Evolutionary conservation across 2,113 vertebrate genomes (phyloP), one percentile per base, ranked within the genome.

Genomic region (Mobula birostris): DNA sequence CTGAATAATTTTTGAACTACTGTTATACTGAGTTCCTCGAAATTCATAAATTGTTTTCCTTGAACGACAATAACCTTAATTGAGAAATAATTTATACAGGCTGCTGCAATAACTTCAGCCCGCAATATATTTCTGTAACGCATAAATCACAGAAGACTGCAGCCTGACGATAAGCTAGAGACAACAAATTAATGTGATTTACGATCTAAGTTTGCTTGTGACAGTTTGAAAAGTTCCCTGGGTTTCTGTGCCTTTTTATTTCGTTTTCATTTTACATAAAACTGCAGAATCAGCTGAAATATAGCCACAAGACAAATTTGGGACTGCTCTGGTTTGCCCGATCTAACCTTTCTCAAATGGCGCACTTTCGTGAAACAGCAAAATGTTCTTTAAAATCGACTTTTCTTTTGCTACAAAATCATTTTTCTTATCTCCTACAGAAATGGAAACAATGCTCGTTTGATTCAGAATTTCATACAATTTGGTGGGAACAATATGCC

Each of bases 131-230:
- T 97, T 96, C 95, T 97, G 97, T 97, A 97, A 95, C 96, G 96
- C 97, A 97, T 98, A 97, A 98, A 98, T 97, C 98, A 98, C 96
- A 90, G 95, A 95, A 95, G 95, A 96, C 96, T 97, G 96, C 95
- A 96, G 96, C 96, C 96, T 97, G 97, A 96, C 96, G 96, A 95
- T 94, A 95, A 96, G 94, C 82, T 96, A 97, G 97, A 97, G 96
- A 97, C 97, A 97, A 96, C 94, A 96, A 98, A 96, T 98, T 98
- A 98, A 97, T 97, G 97, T 97, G 98, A 98, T 96, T 97, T 97
- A 98, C 97, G 97, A 98, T 98, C 98, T 97, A 96, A 97, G 95
- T 97, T 96, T 96, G 95, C 96, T 95, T 95, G 95, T 95, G 97
- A 96, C 97, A 98, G 96, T 97, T 96, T 96, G 95, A 95, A 97